A percentile compares a stretch with the other conserved stretches of the same genome.
phyloP scores from a whole-genome alignment of 2,888 invertebrate species.

The Ellobium chinense region DNA sequence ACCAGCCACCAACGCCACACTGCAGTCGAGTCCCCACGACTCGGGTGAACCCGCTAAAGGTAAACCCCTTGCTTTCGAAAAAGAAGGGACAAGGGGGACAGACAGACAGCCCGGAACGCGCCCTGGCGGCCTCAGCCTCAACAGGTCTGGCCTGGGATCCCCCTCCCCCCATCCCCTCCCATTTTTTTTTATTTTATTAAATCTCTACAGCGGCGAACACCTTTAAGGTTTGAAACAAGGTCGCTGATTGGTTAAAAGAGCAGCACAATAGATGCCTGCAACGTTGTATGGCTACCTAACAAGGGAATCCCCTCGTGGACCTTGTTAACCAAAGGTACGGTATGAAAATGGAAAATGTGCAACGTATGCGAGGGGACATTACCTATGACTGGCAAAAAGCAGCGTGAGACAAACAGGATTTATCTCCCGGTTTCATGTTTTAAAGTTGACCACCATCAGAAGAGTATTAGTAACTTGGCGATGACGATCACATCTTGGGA shows the following conservation, averaged over 20 bases:
- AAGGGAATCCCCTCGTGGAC: slow-evolving; percentile 5
- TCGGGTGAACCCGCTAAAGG: slow-evolving; percentile 5
- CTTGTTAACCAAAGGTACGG: too few species aligned
- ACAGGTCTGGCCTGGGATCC: not conserved
- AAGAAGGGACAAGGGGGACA: too few species aligned
- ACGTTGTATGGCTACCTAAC: not conserved
- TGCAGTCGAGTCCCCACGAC: not conserved
- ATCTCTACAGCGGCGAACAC: too few species aligned
- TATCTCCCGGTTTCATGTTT: too few species aligned
- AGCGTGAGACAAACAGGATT: not conserved
- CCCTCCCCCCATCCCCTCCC: not conserved
- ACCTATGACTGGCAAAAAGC: not conserved
- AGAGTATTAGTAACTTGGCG: too few species aligned
- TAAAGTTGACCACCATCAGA: too few species aligned
- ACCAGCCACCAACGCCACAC: not conserved
- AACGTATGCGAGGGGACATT: slow-evolving; percentile 5
- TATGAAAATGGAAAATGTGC: not conserved
- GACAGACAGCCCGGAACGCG: too few species aligned
- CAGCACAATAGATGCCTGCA: not conserved
- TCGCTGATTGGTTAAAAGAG: not conserved
- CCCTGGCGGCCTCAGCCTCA: too few species aligned
- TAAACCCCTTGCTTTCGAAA: not conserved
- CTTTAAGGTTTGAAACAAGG: not conserved
- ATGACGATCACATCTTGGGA: too few species aligned
- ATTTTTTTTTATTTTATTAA: not conserved